Percentiles rank a stretch among this genome's conserved stretches.
Evolutionary conservation across 2,888 invertebrate genomes (phyloP).

Genomic region (Conchocele bisecta): DNA sequence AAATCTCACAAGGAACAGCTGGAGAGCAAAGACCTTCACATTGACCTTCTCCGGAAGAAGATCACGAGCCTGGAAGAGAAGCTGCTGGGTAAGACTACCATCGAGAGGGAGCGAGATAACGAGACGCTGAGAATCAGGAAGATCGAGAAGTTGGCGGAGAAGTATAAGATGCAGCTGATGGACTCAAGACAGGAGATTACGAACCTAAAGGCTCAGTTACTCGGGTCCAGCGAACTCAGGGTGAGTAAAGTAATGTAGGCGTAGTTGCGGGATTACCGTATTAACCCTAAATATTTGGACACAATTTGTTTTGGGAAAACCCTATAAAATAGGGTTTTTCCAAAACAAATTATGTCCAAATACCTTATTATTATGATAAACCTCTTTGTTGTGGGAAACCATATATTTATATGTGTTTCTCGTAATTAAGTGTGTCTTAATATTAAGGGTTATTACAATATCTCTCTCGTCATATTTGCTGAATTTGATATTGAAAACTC

Average conservation of each 20-base stretch:
- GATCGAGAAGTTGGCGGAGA: constrained; percentile 91
- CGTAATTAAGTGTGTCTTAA: too few relatives aligned
- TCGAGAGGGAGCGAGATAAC: constrained; percentile 78
- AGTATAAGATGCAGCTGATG: constrained; percentile 89
- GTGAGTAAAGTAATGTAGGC: constrained; percentile 46
- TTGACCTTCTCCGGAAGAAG: constrained; percentile 94
- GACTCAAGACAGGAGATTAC: constrained; percentile 92
- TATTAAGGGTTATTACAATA: too few relatives aligned
- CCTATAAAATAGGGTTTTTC: too few relatives aligned
- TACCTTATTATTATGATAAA: too few relatives aligned
- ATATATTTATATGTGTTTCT: too few relatives aligned
- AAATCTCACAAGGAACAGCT: constrained; percentile 94
- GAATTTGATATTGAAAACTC: too few relatives aligned
- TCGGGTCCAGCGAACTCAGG: constrained; percentile 80
- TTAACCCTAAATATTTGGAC: too few relatives aligned
- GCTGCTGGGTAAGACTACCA: constrained; percentile 73
- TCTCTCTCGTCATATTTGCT: too few relatives aligned
- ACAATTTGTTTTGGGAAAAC: too few relatives aligned
- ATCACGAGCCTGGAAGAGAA: constrained; percentile 84
- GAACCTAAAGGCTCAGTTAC: constrained; percentile 88
- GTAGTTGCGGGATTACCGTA: too few relatives aligned
- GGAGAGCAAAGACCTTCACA: constrained; percentile 94
- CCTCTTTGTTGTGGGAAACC: too few relatives aligned
- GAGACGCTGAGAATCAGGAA: constrained; percentile 84
- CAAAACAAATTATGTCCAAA: too few relatives aligned